These are phyloP conservation scores for Hyposoter didymator DNA, from an alignment of 2,888 invertebrate species.

Conservation along the genomic window DNA sequence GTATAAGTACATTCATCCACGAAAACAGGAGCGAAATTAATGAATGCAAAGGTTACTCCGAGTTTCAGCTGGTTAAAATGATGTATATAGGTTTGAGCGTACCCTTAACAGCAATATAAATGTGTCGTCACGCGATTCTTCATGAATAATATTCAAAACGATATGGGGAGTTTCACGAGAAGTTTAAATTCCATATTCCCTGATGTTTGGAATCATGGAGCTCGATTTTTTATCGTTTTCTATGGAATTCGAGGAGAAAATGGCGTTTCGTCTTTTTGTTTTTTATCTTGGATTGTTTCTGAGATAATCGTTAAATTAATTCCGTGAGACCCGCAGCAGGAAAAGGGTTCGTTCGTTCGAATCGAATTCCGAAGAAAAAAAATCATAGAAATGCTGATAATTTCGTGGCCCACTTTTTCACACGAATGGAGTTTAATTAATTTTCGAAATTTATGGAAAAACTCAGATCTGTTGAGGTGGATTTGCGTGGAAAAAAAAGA, in stretches of 20 bases:
- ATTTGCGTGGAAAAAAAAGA: neutral
- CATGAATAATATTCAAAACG: conserved; percentile 27
- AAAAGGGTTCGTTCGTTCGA: neutral
- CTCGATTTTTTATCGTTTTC: neutral
- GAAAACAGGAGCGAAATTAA: conserved; percentile 40
- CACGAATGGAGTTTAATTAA: neutral
- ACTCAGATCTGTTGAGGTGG: neutral
- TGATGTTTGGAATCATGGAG: neutral
- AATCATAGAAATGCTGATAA: neutral
- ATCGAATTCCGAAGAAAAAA: neutral
- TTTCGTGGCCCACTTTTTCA: neutral
- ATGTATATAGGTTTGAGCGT: conserved; percentile 27
- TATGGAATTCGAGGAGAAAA: neutral
- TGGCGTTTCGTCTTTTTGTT: neutral
- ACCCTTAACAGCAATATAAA: conserved; percentile 26
- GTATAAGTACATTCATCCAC: neutral
- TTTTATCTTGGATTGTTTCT: neutral
- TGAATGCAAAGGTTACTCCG: conserved; percentile 45
- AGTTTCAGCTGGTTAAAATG: conserved; percentile 59
- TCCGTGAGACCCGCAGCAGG: neutral
- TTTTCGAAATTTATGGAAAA: neutral
- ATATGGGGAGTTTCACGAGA: conserved; percentile 5
- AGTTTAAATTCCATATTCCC: neutral
- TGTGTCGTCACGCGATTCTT: conserved; percentile 55
- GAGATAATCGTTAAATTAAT: neutral